These are phyloP conservation scores for Monochamus alternatus DNA, from an alignment of 2,888 invertebrate genomes.

Conservation along the genomic window DNA sequence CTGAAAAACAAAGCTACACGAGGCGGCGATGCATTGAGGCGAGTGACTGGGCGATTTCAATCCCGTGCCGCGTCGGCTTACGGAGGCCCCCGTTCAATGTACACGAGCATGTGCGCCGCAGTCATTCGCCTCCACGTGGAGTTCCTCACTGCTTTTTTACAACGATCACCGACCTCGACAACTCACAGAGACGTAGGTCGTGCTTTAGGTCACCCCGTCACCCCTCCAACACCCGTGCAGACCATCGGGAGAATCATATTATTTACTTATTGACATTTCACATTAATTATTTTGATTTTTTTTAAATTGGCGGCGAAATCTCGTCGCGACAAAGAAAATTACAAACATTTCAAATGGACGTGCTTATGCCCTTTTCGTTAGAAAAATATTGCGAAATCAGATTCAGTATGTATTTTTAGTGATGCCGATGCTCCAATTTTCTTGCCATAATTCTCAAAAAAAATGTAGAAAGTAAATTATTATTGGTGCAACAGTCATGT, in stretches of 20 bases:
- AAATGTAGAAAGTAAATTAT: neutral
- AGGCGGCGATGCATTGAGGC: constrained; percentile 72
- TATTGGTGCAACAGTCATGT: neutral
- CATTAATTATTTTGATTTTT: neutral
- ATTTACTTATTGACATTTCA: constrained; percentile 31
- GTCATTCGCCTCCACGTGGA: constrained; percentile 73
- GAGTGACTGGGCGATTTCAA: constrained; percentile 72
- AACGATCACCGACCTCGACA: constrained; percentile 79
- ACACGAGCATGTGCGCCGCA: constrained; percentile 73
- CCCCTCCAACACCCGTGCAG: constrained; percentile 49
- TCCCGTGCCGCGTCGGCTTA: constrained; percentile 47
- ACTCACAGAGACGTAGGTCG: constrained; percentile 75
- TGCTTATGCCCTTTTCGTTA: neutral
- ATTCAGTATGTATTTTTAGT: too few relatives aligned
- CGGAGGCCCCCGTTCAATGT: constrained; percentile 67
- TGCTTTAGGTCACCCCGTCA: constrained; percentile 69
- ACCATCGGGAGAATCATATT: constrained; percentile 32
- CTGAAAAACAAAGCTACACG: constrained; percentile 61
- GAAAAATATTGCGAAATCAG: constrained; percentile 6
- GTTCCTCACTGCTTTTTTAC: constrained; percentile 69
- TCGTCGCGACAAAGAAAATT: neutral
- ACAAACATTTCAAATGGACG: neutral
- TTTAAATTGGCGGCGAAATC: neutral
- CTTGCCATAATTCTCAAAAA: too few relatives aligned
- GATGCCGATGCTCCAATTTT: too few relatives aligned